Evolutionary conservation across 92 coral and sea anemone genomes (phyloP).

Genomic region (Palythoa heliodiscus): DNA sequence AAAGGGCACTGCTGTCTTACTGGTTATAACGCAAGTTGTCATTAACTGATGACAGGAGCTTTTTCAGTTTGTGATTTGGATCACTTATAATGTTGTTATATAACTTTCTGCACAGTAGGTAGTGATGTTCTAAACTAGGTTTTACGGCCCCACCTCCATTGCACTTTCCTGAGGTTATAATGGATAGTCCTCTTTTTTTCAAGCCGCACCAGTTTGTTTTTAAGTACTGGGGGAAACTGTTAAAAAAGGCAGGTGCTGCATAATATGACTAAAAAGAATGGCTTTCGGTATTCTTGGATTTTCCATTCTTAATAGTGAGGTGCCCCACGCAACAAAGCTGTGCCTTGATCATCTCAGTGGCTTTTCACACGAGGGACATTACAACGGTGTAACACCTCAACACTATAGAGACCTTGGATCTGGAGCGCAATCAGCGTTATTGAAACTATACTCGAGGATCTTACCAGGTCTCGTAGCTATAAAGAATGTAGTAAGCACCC

Average conservation of each 20-base stretch:
- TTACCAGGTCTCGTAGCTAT: too few relatives aligned
- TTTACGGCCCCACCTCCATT: neutral
- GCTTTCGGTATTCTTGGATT: too few relatives aligned
- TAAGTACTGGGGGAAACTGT: conserved; percentile 13
- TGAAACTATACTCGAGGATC: too few relatives aligned
- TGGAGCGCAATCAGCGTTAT: too few relatives aligned
- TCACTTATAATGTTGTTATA: neutral
- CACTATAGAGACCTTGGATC: too few relatives aligned
- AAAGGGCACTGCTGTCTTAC: neutral
- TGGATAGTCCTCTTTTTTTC: conserved; percentile 23
- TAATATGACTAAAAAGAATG: too few relatives aligned
- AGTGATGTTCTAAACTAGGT: conserved; percentile 17
- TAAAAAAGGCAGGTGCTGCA: conserved; percentile 23
- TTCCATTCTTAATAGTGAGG: too few relatives aligned
- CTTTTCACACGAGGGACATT: too few relatives aligned
- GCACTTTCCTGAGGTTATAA: conserved; percentile 17
- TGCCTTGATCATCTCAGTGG: too few relatives aligned
- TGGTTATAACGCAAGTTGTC: neutral
- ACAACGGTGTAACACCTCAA: too few relatives aligned
- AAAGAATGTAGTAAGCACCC: too few relatives aligned
- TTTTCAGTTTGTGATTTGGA: conserved; percentile 5
- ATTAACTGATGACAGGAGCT: neutral
- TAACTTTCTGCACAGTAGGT: conserved; percentile 1
- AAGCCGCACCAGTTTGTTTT: conserved; percentile 17
- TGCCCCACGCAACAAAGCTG: too few relatives aligned